Percentiles rank a stretch among this genome's conserved stretches.
Evolutionary conservation across 2,888 invertebrate genomes (phyloP).

Genomic region (Vesta saturnalis): DNA sequence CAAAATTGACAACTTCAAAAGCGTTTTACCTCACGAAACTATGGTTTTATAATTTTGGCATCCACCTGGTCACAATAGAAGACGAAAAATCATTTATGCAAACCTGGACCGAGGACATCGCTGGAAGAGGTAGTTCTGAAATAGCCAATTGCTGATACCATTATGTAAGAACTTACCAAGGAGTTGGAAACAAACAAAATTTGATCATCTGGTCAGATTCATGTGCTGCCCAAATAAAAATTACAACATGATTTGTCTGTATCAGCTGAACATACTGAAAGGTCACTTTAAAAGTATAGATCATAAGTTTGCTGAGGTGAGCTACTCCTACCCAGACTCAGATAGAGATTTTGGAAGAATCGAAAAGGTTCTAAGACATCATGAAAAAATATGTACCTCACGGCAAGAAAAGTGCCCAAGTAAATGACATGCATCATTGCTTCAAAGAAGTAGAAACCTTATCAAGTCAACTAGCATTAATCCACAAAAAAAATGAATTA

Average conservation of each 20-base stretch:
- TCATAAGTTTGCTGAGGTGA: conserved; percentile 50
- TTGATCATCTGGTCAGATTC: conserved; percentile 18
- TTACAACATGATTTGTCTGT: conserved; percentile 41
- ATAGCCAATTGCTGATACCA: too few species aligned
- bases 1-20: conserved; percentile 9
- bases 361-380: conserved; percentile 48
- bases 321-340: conserved; percentile 50
- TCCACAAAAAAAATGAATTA: not conserved
- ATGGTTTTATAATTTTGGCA: conserved; percentile 20
- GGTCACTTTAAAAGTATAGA: conserved; percentile 47
- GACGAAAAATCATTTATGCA: conserved; percentile 14
- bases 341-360: too few species aligned
- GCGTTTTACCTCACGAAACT: conserved; percentile 15
- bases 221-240: conserved; percentile 31
- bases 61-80: not conserved
- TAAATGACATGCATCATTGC: not conserved
- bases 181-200: conserved; percentile 9
- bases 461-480: not conserved
- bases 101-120: conserved; percentile 15
- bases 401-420: not conserved
- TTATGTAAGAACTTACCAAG: conserved; percentile 4
- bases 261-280: conserved; percentile 42
- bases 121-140: too few species aligned
- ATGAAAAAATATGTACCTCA: not conserved
- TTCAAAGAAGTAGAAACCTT: not conserved